Base-by-base conservation (phyloP, 2,797 vertebrate genomes). In the Ceyx erithaca region DNA sequence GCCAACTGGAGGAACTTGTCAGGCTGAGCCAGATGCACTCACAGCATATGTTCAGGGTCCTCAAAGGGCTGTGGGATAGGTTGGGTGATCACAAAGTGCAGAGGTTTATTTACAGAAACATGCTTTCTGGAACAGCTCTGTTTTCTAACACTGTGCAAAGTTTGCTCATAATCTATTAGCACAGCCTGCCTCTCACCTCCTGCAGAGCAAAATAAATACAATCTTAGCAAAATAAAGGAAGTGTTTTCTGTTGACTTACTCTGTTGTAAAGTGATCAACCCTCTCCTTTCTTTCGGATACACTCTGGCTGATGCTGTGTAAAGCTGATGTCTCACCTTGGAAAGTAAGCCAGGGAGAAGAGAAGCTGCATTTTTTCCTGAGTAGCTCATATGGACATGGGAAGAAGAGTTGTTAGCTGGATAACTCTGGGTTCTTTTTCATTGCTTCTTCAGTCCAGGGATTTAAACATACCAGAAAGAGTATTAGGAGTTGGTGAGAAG, bases 31-130 rank as follows among this genome's bases (percentile, higher is more conserved):
- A 90, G 63, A 69, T 72, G 70, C 59, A 54, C 14, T 84, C n/a
- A 16, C 26, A 72, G 67, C 22, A 3, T 15, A 20, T 33, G 51
- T 67, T 80, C 30, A 62, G 23, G 52, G 52, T 28, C 31, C 37
- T 64, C 79, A 71, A 83, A 87, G 81, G 80, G 35, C 76, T 89
- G 46, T 40, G 28, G 37, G 69, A 19, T 78, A 58, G 40, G 67
- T 76, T 45, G 46, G 61, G 25, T 48, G 31, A 46, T 71, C 67
- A 12, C 18, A 26, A 75, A 77, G 62, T 17, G 10, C 51, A 40
- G 51, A 37, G 48, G n/a, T 73, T 96, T 93, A 55, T 94, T 95
- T 96, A 90, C 58, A 87, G 81, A 85, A 80, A 14, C n/a, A 33
- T 22, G 10, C 64, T 85, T 90, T 92, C 25, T 6, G 7, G 51